phyloP scores from a whole-genome alignment of 2,797 vertebrate species.

The Heterohyrax brucei region DNA sequence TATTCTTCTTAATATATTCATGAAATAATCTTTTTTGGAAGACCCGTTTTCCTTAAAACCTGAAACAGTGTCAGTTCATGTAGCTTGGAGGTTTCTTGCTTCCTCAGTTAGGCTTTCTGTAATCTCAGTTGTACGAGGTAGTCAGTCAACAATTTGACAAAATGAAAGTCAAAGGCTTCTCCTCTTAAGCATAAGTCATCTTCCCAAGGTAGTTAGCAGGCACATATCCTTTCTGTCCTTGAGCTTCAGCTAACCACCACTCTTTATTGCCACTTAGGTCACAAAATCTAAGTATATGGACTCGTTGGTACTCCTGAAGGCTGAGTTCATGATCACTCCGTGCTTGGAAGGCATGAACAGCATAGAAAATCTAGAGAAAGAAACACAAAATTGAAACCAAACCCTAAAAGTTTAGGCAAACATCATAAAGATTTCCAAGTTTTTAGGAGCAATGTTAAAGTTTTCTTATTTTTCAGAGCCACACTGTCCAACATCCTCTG shows the following conservation, averaged over 20 bases:
- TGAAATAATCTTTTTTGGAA: conserved; percentile 76
- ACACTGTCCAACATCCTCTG: neutral
- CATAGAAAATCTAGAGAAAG: conserved; percentile 95
- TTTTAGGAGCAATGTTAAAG: conserved; percentile 10
- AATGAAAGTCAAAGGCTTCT: conserved; percentile 26
- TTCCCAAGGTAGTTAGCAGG: conserved; percentile 98
- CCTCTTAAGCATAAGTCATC: conserved; percentile 96
- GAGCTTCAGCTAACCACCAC: conserved; percentile 98
- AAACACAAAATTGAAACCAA: conserved; percentile 67
- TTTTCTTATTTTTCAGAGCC: neutral
- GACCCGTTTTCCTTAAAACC: conserved; percentile 69
- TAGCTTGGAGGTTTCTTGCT: conserved; percentile 73
- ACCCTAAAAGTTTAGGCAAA: conserved; percentile 20
- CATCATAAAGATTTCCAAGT: neutral
- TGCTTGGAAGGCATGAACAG: conserved; percentile 97
- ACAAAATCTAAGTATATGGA: conserved; percentile 95
- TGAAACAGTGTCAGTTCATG: conserved; percentile 75
- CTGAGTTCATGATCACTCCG: conserved; percentile 97
- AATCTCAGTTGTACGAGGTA: conserved; percentile 78
- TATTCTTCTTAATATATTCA: conserved; percentile 68
- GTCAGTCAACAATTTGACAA: conserved; percentile 81
- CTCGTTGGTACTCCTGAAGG: conserved; percentile 96
- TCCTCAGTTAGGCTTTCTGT: conserved; percentile 56
- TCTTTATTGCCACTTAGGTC: conserved; percentile 98
- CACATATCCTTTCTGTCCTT: conserved; percentile 97